Base-by-base conservation (phyloP, 2,888 invertebrate species). In the Epinotia demarniana region DNA sequence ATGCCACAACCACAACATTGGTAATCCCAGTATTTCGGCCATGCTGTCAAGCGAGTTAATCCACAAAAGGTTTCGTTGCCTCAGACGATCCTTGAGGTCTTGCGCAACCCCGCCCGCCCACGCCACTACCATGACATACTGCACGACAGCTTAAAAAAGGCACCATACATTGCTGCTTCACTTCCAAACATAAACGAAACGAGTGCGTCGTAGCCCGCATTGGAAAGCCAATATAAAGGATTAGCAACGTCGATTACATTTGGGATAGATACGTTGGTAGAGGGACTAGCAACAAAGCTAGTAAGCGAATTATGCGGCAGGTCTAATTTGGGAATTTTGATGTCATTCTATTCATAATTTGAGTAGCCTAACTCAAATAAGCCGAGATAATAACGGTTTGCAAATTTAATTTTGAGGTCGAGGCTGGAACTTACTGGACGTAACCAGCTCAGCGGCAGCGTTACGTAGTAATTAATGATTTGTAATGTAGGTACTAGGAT, bases 81-180 rank as follows among this genome's bases (percentile, higher is more conserved):
- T 78, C 80, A 79, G 49, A 78, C 76, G 75, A 77, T 79, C 84
- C 81, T 84, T 84, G 84, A 78, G 79, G 72, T 12, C 63, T 86
- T 87, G 82, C 84, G 82, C 81, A 83, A 88, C 79, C 80, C 70
- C 64, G 68, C 74, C 72, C 64, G 66, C 69, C 70, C 73, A 73
- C 76, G 43, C 60, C 71, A 62, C 33, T 46, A 77, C 61, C 55
- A 55, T 27, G 53, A 76, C n/a, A 8, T 12, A 13, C 49, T 6
- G 78, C 53, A 46, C 60, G 81, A 55, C 43, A 70, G 63, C 53
- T 64, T 16, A 55, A 64, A 72, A 27, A 27, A n/a, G 0, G 18
- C 19, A 9, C 19, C 18, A 60, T 66, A 61, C 71, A 75, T 72
- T 46, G 71, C 67, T 46, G 55, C 19, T 13, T 19, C 19, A 46